These are phyloP conservation scores for Callipepla squamata DNA, from an alignment of 2,113 vertebrate species.

Conservation along the genomic window DNA sequence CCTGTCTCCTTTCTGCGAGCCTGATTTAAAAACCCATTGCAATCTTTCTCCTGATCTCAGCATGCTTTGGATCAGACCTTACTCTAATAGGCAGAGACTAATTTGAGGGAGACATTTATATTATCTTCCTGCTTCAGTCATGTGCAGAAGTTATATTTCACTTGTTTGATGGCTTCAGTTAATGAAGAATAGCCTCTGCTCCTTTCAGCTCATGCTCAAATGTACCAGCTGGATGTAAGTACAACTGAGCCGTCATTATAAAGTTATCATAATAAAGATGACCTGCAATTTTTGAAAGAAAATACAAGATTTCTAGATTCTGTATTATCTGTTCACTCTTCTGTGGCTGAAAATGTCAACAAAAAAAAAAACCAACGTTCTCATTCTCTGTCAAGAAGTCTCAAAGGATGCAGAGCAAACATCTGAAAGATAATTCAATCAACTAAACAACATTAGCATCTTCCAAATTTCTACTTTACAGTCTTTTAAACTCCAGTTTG, in stretches of 20 bases:
- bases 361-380: not conserved
- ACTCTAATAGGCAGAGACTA: not conserved
- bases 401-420: not conserved
- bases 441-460: not conserved
- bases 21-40: not conserved
- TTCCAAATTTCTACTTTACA: not conserved
- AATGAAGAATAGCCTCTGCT: constrained; percentile 39
- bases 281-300: constrained; percentile 23
- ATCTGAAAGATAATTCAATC: constrained; percentile 27
- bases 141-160: constrained; percentile 39
- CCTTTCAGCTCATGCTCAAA: constrained; percentile 27
- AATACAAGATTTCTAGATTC: not conserved
- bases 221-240: constrained; percentile 8
- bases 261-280: constrained; percentile 20
- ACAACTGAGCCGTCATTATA: not conserved
- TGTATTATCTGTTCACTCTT: not conserved
- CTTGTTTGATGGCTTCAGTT: constrained; percentile 10
- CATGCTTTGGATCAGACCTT: not conserved
- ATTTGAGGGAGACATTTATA: not conserved
- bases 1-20: not conserved
- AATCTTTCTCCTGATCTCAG: not conserved
- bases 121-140: constrained; percentile 25
- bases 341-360: not conserved
- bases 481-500: not conserved
- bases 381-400: not conserved